Conservation (phyloP, 2,797 vertebrate genomes). For the Oophaga sylvatica region DNA sequence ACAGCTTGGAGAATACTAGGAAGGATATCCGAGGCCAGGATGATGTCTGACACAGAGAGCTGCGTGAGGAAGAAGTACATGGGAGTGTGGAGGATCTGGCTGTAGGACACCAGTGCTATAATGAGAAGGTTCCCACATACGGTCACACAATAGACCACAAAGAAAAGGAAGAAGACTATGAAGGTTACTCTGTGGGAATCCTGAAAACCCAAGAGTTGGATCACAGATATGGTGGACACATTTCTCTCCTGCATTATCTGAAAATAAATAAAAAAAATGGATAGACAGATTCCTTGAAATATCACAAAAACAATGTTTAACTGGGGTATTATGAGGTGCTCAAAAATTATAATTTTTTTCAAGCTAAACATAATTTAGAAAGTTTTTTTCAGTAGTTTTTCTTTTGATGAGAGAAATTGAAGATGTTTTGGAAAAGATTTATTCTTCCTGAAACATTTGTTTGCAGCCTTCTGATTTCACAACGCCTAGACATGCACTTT, state of each 20-base stretch:
- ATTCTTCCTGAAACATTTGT: too few species aligned
- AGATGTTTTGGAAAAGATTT: too few species aligned
- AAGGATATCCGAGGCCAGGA: not conserved
- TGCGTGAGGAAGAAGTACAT: not conserved
- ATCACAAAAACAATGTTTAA: not conserved
- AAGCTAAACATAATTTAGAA: too few species aligned
- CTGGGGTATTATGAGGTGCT: too few species aligned
- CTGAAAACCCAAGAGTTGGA: slow-evolving; percentile 35
- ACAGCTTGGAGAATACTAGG: not conserved
- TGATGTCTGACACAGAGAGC: slow-evolving; percentile 1
- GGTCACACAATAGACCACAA: slow-evolving; percentile 4
- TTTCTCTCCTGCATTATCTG: not conserved
- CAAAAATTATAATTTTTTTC: too few species aligned
- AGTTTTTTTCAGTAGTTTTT: too few species aligned
- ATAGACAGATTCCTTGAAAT: not conserved
- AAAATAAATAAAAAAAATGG: not conserved
- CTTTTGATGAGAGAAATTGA: too few species aligned
- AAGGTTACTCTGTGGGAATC: not conserved
- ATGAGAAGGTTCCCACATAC: slow-evolving; percentile 10
- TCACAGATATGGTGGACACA: not conserved
- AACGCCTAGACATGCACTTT: too few species aligned
- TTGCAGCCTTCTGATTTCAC: too few species aligned
- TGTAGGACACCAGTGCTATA: slow-evolving; percentile 12
- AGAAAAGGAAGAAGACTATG: not conserved
- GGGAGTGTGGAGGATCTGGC: not conserved